Base-by-base conservation (phyloP, 2,888 invertebrate genomes). In the Fragum whitleyi region DNA sequence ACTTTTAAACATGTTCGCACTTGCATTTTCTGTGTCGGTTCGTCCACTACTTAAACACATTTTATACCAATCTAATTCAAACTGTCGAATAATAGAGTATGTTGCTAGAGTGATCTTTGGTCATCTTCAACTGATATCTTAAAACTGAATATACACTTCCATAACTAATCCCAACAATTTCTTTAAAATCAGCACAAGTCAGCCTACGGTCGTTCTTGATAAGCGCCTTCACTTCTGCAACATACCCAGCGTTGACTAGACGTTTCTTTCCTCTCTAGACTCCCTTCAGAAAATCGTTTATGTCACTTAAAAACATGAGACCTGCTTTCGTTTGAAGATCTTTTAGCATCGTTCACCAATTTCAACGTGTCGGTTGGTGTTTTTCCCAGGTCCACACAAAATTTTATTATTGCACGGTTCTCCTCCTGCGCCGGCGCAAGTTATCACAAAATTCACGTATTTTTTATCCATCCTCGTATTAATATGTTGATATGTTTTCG, bases 21-120 rank as follows among this genome's bases (percentile, higher is more conserved):
- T n/a, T 19, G 21, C 61, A 61, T 61, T 61, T 61, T 16, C 61
- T 11, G 9, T 61, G 61, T 61, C 61, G 11, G 26, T 61, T 26
- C 26, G 26, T 26, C 61, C 61, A 61, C 19, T 61, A 23, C 11
- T 61, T 26, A 28, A n/a, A n/a, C n/a, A n/a, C n/a, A n/a, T n/a
- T n/a, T n/a, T n/a, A n/a, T n/a, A n/a, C n/a, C n/a, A 61, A 61
- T 11, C 7, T 29, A 21, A 11, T 23, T 6, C 28, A 61, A 9
- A 5, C 61, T 6, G 5, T 53, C 53, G n/a, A 53, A 53, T 21
- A 11, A 11, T 21, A 5, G 19, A 6, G 11, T n/a, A 11, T n/a
- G 53, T n/a, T 11, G 11, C 53, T 53, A 6, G 19, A 6, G 19
- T 55, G 53, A 5, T 72, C 77, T 57, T 42, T 65, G 32, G 14